These are phyloP conservation scores for Siniperca scherzeri DNA, from an alignment of 2,797 vertebrate genomes.

Conservation along the genomic window DNA sequence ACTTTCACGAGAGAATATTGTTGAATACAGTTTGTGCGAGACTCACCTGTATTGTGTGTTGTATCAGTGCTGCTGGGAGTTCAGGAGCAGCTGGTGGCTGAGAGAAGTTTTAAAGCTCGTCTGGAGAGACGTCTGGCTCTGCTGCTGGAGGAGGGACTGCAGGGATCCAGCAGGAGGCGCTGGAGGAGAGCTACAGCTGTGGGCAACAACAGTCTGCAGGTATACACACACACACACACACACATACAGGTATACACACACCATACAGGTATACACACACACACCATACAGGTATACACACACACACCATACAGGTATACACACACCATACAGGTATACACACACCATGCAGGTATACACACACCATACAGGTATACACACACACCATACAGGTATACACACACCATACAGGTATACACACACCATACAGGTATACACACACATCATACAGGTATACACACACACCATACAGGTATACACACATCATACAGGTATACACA, in stretches of 20 bases:
- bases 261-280: not conserved
- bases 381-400: not conserved
- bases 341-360: not conserved
- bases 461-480: no score
- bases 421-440: not conserved
- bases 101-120: constrained; percentile 92
- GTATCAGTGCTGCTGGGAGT: constrained; percentile 93
- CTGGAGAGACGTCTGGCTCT: constrained; percentile 94
- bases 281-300: not conserved
- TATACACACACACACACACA: constrained; percentile 58
- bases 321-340: not conserved
- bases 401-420: not conserved
- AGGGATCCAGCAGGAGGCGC: constrained; percentile 82
- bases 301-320: not conserved
- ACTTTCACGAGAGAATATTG: not conserved
- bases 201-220: constrained; percentile 93
- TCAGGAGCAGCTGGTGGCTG: constrained; percentile 88
- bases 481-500: no score
- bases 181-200: constrained; percentile 92
- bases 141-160: constrained; percentile 91
- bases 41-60: constrained; percentile 1
- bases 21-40: not conserved
- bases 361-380: not conserved
- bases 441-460: no score
- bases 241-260: not conserved